Evolutionary conservation across 2,888 invertebrate species (phyloP), one percentile per base, ranked within the genome.

Genomic region (Cephalotes varians): DNA sequence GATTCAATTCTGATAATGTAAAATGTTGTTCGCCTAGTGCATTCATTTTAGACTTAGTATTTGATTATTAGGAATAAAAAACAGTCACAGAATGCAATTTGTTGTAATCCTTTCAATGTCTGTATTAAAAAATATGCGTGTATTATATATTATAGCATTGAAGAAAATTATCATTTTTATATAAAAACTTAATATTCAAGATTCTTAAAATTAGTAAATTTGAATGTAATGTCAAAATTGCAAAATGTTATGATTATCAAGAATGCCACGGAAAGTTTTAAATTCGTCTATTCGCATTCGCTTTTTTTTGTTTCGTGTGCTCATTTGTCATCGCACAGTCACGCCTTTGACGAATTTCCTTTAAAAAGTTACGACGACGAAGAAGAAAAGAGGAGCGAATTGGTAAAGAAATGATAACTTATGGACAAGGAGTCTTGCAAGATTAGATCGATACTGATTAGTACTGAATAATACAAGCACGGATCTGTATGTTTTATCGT

Each of bases 401-500:
- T n/a, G n/a, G n/a, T n/a, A n/a, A n/a, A n/a, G n/a, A n/a, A n/a
- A n/a, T n/a, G n/a, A n/a, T n/a, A n/a, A n/a, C n/a, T n/a, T 60
- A 56, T 49, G 85, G 81, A 9, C 72, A 86, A 82, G 86, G 87
- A 86, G 82, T 87, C 83, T 81, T 87, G 86, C 84, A 85, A 40
- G 87, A 80, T 85, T 87, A 90, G 91, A 88, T 91, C 93, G 91
- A 93, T 93, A 93, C 92, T 92, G 91, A 93, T 93, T 93, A 93
- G 92, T 93, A 93, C 92, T 92, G 91, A 93, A 93, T 93, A 93
- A 92, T 93, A 93, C 90, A 93, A 93, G 92, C 88, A 87, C 7
- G 31, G 15, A 6, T n/a, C 21, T 31, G 12, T 51, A n/a, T 31
- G 21, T 28, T 72, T 44, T 6, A 15, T 12, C 60, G 81, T 74